Base-by-base conservation (phyloP, 2,797 vertebrate genomes). In the Protonibea diacanthus region DNA sequence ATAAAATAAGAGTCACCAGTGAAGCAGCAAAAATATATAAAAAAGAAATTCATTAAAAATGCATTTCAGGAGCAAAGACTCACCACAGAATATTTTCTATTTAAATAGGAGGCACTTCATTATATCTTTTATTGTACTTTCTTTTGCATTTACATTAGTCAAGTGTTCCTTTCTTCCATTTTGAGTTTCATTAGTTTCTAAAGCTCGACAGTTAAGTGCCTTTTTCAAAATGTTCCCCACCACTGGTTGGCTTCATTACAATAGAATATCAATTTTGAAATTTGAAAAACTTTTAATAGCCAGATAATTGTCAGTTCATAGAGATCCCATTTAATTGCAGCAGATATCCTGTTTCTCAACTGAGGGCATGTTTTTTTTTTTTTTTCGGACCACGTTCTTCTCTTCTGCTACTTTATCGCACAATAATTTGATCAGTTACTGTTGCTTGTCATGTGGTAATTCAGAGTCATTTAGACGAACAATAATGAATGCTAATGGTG, bases 41-140 rank as follows among this genome's bases (percentile, higher is more conserved):
- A 98, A 95, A 97, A 95, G 96, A 97, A 97, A 98, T 97, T 99
- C 97, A 99, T 99, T 99, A 99, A 99, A 99, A 99, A 99, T 97
- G 98, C 98, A 99, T 99, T 99, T 99, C 97, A 97, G 97, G 97
- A 98, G 97, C 97, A 97, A 96, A 97, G 97, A 96, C 96, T 97
- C 96, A 97, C 96, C 96, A 97, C 96, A 97, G 96, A 97, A 97
- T 98, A 98, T 98, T 98, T 97, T 98, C 97, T 97, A 98, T 99
- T 98, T 98, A 99, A 99, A 99, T 97, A 96, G 97, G 97, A 97
- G 97, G 96, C 97, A 96, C 96, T 99, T 99, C 97, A 98, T 99
- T 98, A 98, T 98, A 97, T 97, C 96, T 96, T 96, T 98, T 99
- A 99, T 98, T 98, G 96, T 98, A 97, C 96, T 95, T 97, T 97